phyloP scores from a whole-genome alignment of 2,797 vertebrate species.

The Sebastes trivittatus region DNA sequence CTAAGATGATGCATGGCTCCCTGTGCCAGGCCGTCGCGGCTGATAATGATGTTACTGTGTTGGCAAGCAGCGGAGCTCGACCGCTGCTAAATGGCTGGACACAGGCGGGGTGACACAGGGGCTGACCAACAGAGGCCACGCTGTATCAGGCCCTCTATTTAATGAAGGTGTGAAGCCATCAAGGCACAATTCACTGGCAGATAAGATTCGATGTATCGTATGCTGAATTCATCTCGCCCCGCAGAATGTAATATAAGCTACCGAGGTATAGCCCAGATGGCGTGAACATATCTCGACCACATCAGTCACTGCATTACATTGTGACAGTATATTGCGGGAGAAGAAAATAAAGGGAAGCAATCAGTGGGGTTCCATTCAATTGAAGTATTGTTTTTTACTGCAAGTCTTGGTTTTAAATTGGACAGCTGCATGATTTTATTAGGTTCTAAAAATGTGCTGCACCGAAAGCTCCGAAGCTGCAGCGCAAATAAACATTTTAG shows the following conservation, averaged over 20 bases:
- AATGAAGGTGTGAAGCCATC: conserved; percentile 71
- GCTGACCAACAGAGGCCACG: conserved; percentile 57
- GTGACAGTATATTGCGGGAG: conserved; percentile 47
- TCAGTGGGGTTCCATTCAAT: conserved; percentile 61
- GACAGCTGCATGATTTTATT: conserved; percentile 77
- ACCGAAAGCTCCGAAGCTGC: conserved; percentile 57
- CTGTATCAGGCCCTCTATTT: conserved; percentile 63
- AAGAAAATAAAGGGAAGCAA: conserved; percentile 61
- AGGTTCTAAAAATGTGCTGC: conserved; percentile 67
- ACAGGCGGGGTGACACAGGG: conserved; percentile 43
- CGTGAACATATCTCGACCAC: conserved; percentile 25
- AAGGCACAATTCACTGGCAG: conserved; percentile 42
- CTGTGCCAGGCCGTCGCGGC: conserved; percentile 51
- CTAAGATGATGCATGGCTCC: conserved; percentile 73
- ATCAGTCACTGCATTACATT: conserved; percentile 40
- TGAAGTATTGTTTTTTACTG: conserved; percentile 69
- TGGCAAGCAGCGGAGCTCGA: conserved; percentile 65
- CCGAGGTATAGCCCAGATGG: conserved; percentile 55
- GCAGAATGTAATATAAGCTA: conserved; percentile 46
- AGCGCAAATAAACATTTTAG: conserved; percentile 70
- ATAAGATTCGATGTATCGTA: conserved; percentile 46
- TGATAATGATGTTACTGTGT: conserved; percentile 75
- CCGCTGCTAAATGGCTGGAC: conserved; percentile 68
- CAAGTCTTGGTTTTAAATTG: conserved; percentile 68
- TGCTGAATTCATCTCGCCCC: conserved; percentile 44